These are phyloP conservation scores for Crotalus viridis DNA, from an alignment of 2,113 vertebrate genomes.

Conservation along the genomic window DNA sequence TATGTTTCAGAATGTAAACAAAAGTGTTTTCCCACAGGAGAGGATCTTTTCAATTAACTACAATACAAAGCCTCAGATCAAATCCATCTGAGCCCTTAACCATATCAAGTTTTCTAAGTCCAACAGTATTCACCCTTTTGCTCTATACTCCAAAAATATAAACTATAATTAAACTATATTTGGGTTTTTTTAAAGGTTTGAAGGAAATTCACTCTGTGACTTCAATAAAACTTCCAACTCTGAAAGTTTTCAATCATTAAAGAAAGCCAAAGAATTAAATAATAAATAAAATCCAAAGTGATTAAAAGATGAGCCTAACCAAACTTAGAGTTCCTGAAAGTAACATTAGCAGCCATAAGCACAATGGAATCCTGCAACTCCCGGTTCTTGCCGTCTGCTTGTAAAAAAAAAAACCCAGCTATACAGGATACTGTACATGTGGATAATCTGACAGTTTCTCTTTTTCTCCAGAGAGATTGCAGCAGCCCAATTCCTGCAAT, in stretches of 20 bases:
- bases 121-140: background rate
- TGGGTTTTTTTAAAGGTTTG: background rate
- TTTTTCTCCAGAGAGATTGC: background rate
- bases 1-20: no score
- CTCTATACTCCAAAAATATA: background rate
- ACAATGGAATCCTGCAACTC: background rate
- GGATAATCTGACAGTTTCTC: background rate
- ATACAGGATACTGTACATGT: background rate
- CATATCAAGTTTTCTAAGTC: background rate
- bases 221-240: background rate
- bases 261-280: background rate
- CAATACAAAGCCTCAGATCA: background rate
- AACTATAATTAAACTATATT: background rate
- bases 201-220: background rate
- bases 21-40: background rate
- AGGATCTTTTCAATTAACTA: background rate
- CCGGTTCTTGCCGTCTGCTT: background rate
- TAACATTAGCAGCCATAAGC: background rate
- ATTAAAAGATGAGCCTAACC: background rate
- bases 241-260: background rate
- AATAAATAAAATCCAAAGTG: background rate
- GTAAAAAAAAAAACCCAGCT: background rate
- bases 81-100: background rate
- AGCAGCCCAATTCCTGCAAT: background rate
- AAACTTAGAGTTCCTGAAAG: background rate